Evolutionary conservation across 2,797 vertebrate genomes (phyloP).

Genomic region (Lindbergichthys nudifrons): DNA sequence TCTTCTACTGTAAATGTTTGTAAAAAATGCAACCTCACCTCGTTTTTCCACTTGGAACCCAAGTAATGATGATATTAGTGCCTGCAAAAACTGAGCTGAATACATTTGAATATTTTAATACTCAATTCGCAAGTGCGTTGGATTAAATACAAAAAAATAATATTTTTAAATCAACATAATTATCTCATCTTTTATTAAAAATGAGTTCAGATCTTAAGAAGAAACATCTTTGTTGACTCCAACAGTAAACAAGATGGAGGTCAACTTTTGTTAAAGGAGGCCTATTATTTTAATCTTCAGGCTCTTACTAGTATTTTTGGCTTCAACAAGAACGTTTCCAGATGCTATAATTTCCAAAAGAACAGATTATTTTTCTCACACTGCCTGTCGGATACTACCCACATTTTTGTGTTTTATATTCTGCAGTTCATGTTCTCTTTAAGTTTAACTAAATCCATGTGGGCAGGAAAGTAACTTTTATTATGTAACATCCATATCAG

Average conservation of each 20-base stretch:
- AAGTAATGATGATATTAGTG: background rate
- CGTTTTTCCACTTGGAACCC: background rate
- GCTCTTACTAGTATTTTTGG: no score
- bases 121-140: conserved; percentile 3
- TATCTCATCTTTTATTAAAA: background rate
- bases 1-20: background rate
- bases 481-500: background rate
- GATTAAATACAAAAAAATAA: background rate
- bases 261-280: background rate
- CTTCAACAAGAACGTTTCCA: no score
- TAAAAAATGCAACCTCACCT: background rate
- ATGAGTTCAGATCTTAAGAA: background rate
- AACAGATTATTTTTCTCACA: no score
- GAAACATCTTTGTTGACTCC: background rate
- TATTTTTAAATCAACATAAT: no score
- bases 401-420: background rate
- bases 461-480: background rate
- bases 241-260: background rate
- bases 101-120: background rate
- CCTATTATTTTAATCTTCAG: no score
- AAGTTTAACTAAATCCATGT: background rate
- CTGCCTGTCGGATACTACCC: no score
- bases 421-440: background rate
- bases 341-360: no score
- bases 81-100: background rate